These are phyloP conservation scores for Drosophila planitibia DNA, from an alignment of 2,888 invertebrate genomes.

Conservation along the genomic window DNA sequence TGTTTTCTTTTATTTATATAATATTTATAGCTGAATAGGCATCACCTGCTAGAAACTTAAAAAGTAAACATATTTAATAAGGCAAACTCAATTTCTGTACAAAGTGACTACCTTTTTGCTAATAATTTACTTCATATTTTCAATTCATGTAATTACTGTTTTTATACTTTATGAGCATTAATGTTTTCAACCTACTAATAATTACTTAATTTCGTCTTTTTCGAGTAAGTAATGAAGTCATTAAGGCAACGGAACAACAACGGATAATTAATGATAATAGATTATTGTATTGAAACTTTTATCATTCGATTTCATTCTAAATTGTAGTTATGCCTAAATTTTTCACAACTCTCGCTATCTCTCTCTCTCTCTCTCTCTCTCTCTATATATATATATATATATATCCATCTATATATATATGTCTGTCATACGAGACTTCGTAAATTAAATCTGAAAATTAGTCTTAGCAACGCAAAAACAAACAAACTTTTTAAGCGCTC, in stretches of 20 bases:
- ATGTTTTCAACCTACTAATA: neutral
- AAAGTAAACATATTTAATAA: neutral
- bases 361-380: neutral
- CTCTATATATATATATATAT: too few relatives aligned
- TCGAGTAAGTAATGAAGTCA: neutral
- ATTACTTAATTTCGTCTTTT: neutral
- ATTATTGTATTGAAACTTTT: slow-evolving; percentile 2
- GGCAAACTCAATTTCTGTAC: too few relatives aligned
- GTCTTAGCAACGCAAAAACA: slow-evolving; percentile 21
- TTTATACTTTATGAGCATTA: neutral
- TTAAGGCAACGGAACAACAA: neutral
- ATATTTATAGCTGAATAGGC: neutral
- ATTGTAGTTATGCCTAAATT: neutral
- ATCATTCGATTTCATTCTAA: neutral
- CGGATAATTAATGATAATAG: neutral
- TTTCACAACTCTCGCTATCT: neutral
- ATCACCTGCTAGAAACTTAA: neutral
- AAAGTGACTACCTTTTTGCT: neutral
- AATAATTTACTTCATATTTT: neutral
- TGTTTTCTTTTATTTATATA: neutral
- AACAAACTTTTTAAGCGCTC: slow-evolving; percentile 11
- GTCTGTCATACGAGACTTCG: too few relatives aligned
- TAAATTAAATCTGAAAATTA: slow-evolving; percentile 6
- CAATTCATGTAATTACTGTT: neutral
- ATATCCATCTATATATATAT: too few relatives aligned